A percentile compares a stretch with the other conserved stretches of the same genome.
phyloP scores from a whole-genome alignment of 2,113 vertebrate species.

The Oreochromis spilurus region DNA sequence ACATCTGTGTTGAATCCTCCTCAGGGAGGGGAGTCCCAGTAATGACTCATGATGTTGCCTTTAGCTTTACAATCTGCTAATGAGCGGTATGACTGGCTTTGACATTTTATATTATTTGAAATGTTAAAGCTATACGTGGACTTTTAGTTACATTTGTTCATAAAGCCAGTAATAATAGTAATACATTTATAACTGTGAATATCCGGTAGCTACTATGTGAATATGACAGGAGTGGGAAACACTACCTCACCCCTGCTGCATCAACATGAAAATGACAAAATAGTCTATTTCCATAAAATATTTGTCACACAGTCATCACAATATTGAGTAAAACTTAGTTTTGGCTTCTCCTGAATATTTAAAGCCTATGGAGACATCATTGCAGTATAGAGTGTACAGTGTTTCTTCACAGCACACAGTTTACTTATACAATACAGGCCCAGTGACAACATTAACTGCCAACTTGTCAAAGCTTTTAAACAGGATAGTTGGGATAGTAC shows the following conservation, averaged over 20 bases:
- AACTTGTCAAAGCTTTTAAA: neutral
- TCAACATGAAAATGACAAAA: neutral
- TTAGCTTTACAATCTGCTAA: neutral
- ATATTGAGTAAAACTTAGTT: neutral
- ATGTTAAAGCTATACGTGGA: rapidly evolving
- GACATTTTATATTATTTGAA: neutral
- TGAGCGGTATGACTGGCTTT: neutral
- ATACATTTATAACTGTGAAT: neutral
- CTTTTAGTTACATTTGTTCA: neutral
- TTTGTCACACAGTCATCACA: neutral
- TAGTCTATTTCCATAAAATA: neutral
- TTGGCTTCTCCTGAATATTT: neutral
- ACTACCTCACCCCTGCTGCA: neutral
- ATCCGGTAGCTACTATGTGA: neutral
- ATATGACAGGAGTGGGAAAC: neutral
- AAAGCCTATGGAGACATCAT: neutral
- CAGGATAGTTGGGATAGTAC: neutral
- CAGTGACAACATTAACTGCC: neutral
- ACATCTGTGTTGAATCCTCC: neutral
- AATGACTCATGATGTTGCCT: neutral
- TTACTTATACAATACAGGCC: neutral
- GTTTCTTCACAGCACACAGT: neutral
- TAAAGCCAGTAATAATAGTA: neutral
- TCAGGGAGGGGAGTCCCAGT: neutral
- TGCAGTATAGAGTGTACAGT: neutral